Evolutionary conservation across 2,113 vertebrate species (phyloP).

Genomic region (Rhegmatorhina hoffmannsi): DNA sequence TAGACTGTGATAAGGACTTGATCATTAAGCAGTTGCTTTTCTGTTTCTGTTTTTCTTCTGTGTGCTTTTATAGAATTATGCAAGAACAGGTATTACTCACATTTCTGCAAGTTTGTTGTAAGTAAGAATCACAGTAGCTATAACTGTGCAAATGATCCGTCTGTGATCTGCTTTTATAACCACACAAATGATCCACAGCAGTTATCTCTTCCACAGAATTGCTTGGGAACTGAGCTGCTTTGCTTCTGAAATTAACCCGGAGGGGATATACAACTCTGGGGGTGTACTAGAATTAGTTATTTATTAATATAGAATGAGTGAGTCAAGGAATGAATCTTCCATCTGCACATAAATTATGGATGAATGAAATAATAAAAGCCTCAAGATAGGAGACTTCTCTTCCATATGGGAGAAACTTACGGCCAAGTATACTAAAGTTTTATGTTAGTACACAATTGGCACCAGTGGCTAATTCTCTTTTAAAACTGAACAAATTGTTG

Average conservation of each 20-base stretch:
- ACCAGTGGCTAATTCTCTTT: conserved; percentile 41
- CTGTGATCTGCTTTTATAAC: conserved; percentile 52
- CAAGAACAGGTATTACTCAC: not conserved
- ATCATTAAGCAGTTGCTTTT: not conserved
- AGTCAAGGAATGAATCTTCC: conserved; percentile 40
- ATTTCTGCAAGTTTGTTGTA: conserved; percentile 45
- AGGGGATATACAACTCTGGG: conserved; percentile 9
- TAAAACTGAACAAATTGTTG: conserved; percentile 48
- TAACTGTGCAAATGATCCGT: conserved; percentile 46
- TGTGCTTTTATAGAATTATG: not conserved
- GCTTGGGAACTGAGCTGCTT: conserved; percentile 30
- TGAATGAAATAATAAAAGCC: conserved; percentile 60
- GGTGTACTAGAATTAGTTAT: not conserved
- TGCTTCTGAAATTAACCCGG: conserved; percentile 60
- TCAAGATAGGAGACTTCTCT: conserved; percentile 35
- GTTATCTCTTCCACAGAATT: conserved; percentile 40
- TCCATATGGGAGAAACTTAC: conserved; percentile 33
- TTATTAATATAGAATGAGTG: conserved; percentile 48
- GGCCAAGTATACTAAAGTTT: conserved; percentile 45
- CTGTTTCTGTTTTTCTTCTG: not conserved
- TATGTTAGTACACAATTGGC: conserved; percentile 59
- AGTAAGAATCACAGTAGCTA: conserved; percentile 33
- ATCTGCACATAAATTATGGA: conserved; percentile 61
- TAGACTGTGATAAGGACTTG: not conserved
- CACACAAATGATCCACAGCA: conserved; percentile 19